Evolutionary conservation across 2,797 vertebrate genomes (phyloP), one percentile per base, ranked within the genome.

Genomic region (Ctenopoma kingsleyae): DNA sequence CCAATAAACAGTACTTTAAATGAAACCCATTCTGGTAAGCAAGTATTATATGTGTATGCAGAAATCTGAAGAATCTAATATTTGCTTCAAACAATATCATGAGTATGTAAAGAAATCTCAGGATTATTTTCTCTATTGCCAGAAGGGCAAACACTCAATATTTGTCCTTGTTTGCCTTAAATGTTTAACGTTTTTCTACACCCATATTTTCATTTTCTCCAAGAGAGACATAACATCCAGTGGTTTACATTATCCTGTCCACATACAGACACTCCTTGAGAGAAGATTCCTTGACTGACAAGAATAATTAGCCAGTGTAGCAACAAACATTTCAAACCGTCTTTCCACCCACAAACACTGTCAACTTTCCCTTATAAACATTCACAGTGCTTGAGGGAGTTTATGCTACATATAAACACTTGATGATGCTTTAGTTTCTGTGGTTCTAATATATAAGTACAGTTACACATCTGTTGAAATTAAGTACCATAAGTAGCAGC

Each of bases 51-150:
- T 43, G 17, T 22, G 0, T 17, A 36, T 12, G 35, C 23, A 66
- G 8, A 32, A 43, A 32, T 32, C 30, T 8, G 7, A 8, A 32
- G 30, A 32, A 69, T 40, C n/a, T 54, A 22, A 22, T 48, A 27
- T 69, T 75, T 64, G 0, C 60, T 61, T 83, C 10, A 40, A 77
- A 83, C 38, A 59, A 85, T 20, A 32, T 13, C 13, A 68, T 11
- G 17, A 22, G 23, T 4, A 27, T 19, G 12, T 2, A 38, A 74
- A 51, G 10, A 60, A 49, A 74, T 1, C 6, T 43, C 3, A 55
- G n/a, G 3, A 51, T 50, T 19, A n/a, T 9, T 32, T 8, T 49
- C 53, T 51, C 8, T 23, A 13, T 5, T 4, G 36, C 32, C 38
- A 56, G 50, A 25, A 49, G 49, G 22, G 8, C 17, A 50, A 59